A percentile compares a stretch with the other conserved stretches of the same genome.
phyloP scores from a whole-genome alignment of 1,140 invertebrate genomes.

The Lerema accius region DNA sequence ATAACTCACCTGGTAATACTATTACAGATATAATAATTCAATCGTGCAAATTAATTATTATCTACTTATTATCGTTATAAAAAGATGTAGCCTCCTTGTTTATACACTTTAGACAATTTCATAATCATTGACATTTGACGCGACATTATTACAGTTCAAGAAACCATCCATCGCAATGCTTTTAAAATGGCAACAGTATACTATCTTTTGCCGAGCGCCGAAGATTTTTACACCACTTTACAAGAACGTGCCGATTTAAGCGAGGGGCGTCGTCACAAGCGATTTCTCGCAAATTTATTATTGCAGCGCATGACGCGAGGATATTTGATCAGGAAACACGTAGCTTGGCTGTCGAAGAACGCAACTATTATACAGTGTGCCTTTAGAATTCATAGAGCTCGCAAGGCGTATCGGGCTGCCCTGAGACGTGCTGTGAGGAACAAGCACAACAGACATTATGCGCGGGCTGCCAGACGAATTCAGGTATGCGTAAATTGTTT shows the following conservation, averaged over 20 bases:
- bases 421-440: conserved; percentile 57
- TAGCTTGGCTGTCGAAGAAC: conserved; percentile 65
- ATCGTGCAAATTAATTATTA: no score
- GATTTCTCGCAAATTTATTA: conserved; percentile 59
- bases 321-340: conserved; percentile 66
- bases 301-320: conserved; percentile 65
- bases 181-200: conserved; percentile 63
- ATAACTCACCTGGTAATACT: no score
- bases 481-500: conserved; percentile 55
- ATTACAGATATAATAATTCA: no score
- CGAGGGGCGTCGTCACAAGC: conserved; percentile 49
- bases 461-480: conserved; percentile 54
- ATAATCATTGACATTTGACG: no score
- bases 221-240: conserved; percentile 60
- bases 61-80: no score
- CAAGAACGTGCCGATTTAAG: conserved; percentile 55
- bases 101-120: no score
- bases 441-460: conserved; percentile 65
- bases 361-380: conserved; percentile 71
- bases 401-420: conserved; percentile 59
- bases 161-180: not conserved
- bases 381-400: conserved; percentile 60
- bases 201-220: conserved; percentile 47
- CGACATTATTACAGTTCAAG: no score
- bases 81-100: no score